Base-by-base conservation (phyloP, 1,140 invertebrate genomes). In the Solenopsis invicta region DNA sequence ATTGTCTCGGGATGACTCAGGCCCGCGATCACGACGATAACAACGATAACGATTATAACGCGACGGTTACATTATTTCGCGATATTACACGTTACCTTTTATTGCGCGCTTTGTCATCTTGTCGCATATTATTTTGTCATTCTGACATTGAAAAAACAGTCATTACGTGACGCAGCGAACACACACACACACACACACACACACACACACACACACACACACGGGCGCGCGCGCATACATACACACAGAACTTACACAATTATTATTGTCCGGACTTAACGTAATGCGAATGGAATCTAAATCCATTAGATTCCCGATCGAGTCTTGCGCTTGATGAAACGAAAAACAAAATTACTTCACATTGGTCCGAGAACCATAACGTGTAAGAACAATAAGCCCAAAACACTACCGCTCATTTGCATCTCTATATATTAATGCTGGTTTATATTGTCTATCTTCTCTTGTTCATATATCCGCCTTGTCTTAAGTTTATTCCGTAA, bases 91-190 rank as follows among this genome's bases (percentile, higher is more conserved):
- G 3, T 24, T 29, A 29, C 29, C 29, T 72, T 45, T 16, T 1
- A 16, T 6, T 4, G 13, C 6, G 8, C 16, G 16, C 61, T 24
- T 18, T 6, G 18, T 59, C 21, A 41, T 24, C 66, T 59, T 3
- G 13, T 16, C 5, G 8, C 9, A 54, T 16, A 71, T 69, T 41
- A 41, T 81, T 54, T 71, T 6, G 16, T 81, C 29, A 69, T 69
- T 52, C 29, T 54, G 48, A 71, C 13, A 21, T 18, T 0, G 5
- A 8, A 0, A 69, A 81, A 67, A 80, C 2, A 54, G 4, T 69
- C 16, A 50, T 80, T 67, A 34, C 41, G 8, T 41, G 41, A 41
- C 41, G 41, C 41, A 41, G 41, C 41, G 5, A 41, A 41, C 8
- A 8, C 41, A 41, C 41, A 4, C 41, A 41, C 29, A 2, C 29